A percentile compares a stretch with the other conserved stretches of the same genome.
Conservation (phyloP, 2,797 vertebrate genomes). For the Mus minutoides region DNA sequence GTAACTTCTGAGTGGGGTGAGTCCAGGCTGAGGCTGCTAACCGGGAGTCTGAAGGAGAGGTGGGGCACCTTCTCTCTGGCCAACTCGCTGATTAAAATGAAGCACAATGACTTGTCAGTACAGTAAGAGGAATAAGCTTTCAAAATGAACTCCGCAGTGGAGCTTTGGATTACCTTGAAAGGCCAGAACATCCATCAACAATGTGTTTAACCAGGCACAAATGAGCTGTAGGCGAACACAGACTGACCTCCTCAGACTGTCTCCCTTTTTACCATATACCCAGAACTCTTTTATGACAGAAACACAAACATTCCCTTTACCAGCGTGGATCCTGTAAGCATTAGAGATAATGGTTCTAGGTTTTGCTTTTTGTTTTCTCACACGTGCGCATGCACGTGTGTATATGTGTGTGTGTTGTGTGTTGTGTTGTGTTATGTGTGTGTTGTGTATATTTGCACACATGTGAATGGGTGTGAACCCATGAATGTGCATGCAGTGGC, state of each 20-base stretch:
- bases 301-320: background rate
- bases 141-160: background rate
- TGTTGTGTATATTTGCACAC: background rate
- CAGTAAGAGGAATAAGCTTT: background rate
- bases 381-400: background rate
- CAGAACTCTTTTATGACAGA: too few species aligned
- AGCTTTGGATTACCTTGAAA: background rate
- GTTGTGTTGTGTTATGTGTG: background rate
- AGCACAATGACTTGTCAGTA: background rate
- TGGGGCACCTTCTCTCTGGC: background rate
- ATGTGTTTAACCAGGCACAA: background rate
- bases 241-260: background rate
- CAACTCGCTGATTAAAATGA: background rate
- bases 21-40: accelerated
- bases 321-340: background rate
- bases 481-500: background rate
- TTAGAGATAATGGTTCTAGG: background rate
- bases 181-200: background rate
- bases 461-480: background rate
- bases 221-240: accelerated
- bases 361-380: background rate
- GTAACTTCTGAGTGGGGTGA: background rate
- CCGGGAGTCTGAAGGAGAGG: background rate
- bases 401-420: background rate
- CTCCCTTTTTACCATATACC: too few species aligned